These are phyloP conservation scores for Vimba vimba DNA, from an alignment of 2,113 vertebrate species.

Conservation along the genomic window DNA sequence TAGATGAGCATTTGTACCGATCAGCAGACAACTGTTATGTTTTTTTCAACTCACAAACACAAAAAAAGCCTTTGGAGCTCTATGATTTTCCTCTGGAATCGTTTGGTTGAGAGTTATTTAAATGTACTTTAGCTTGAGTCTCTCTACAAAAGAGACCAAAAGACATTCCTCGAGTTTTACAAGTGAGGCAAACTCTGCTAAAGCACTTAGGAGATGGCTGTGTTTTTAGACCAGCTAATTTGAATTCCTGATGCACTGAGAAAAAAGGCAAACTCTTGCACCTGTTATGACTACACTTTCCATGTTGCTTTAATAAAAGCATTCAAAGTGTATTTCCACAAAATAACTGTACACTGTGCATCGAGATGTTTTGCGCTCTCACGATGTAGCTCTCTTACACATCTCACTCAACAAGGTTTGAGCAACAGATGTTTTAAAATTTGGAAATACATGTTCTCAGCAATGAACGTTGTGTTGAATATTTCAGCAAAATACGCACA, in stretches of 20 bases:
- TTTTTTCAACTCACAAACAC: not conserved
- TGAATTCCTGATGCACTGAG: constrained; percentile 43
- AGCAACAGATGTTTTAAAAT: not conserved
- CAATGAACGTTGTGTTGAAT: not conserved
- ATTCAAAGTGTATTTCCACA: constrained; percentile 13
- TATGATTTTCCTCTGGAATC: constrained; percentile 9
- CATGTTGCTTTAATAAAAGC: constrained; percentile 30
- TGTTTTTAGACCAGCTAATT: constrained; percentile 44
- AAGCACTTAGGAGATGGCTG: constrained; percentile 38
- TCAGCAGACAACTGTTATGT: not conserved
- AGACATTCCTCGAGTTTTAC: constrained; percentile 44
- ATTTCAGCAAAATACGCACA: not conserved
- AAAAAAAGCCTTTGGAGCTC: not conserved
- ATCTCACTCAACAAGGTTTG: not conserved
- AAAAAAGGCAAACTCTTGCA: constrained; percentile 23
- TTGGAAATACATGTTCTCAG: not conserved
- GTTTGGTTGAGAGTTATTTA: constrained; percentile 9
- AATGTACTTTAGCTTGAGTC: constrained; percentile 15
- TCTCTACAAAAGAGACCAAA: not conserved
- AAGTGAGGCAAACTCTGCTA: constrained; percentile 44
- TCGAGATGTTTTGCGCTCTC: not conserved
- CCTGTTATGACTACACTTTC: constrained; percentile 24
- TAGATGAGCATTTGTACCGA: constrained; percentile 30
- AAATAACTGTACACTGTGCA: not conserved
- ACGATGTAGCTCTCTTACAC: not conserved